Base-by-base conservation (phyloP, 2,888 invertebrate genomes). In the Dasysyrphus albostriatus region DNA sequence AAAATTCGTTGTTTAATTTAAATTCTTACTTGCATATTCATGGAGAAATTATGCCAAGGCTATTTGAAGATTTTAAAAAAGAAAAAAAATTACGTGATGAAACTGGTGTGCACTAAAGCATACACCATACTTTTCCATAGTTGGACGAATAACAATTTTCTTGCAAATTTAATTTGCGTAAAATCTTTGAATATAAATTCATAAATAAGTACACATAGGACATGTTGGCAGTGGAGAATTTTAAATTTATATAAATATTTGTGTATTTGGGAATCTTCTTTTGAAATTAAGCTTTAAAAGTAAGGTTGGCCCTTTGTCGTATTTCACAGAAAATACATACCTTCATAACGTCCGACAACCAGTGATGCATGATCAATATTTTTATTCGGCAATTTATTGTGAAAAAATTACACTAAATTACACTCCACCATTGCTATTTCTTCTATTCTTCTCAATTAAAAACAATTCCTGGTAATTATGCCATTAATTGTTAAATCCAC, bases 21-120 rank as follows among this genome's bases (percentile, higher is more conserved):
- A 80, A 76, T 76, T 67, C 59, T 80, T 76, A 65, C 81, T 75
- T 84, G 84, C 65, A 84, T 84, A 84, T 84, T 84, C 76, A 84
- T 84, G 49, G 51, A 39, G 39, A 39, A 80, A 80, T 81, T 84
- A 80, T 84, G 81, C 47, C 80, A 84, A 76, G 84, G 76, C 44
- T 70, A 39, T 49, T 34, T 39, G 16, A 51, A 7, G 44, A 44
- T n/a, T n/a, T 44, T n/a, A 44, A 44, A 44, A 44, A 44, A 1
- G 7, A n/a, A 47, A 16, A 8, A 47, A 44, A 47, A 47, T 0
- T 16, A 47, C 47, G 3, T 47, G 47, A 47, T 16, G 16, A 16
- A 16, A 0, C 4, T 47, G n/a, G 9, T 16, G 47, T 47, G 44
- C 44, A 47, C 24, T 24, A 3, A 24, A 24, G 47, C 16, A 47